A percentile compares a stretch with the other conserved stretches of the same genome.
Conservation (phyloP, 2,797 vertebrate species). For the Sphenopsis melanotis region DNA sequence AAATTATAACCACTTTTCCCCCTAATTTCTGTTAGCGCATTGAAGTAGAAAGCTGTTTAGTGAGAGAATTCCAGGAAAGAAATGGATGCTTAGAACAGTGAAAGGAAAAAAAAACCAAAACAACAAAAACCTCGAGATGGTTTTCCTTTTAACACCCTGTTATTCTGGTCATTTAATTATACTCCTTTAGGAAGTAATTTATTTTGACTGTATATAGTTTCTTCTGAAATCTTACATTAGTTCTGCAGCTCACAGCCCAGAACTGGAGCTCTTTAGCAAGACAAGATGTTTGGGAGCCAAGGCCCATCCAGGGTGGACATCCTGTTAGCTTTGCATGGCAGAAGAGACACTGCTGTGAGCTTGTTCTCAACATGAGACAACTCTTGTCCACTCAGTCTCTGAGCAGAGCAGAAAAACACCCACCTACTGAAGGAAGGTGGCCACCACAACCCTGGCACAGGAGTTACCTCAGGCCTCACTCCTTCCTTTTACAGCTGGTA, state of each 20-base stretch:
- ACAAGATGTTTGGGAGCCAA: neutral
- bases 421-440: neutral
- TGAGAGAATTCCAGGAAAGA: neutral
- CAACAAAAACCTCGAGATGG: neutral
- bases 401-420: neutral
- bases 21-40: neutral
- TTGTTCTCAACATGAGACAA: rapidly evolving
- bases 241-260: neutral
- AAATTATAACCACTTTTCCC: neutral
- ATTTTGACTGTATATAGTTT: neutral
- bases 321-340: neutral
- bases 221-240: neutral
- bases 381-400: neutral
- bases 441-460: neutral
- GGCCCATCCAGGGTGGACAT: neutral
- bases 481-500: neutral
- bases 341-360: rapidly evolving
- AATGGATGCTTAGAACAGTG: neutral
- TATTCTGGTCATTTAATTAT: neutral
- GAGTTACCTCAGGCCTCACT: neutral
- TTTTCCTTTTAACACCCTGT: neutral
- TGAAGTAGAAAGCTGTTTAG: neutral
- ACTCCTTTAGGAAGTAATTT: neutral
- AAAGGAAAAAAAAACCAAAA: neutral
- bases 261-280: neutral